Conservation (phyloP, 2,888 invertebrate genomes). For the Megalurothrips usitatus region DNA sequence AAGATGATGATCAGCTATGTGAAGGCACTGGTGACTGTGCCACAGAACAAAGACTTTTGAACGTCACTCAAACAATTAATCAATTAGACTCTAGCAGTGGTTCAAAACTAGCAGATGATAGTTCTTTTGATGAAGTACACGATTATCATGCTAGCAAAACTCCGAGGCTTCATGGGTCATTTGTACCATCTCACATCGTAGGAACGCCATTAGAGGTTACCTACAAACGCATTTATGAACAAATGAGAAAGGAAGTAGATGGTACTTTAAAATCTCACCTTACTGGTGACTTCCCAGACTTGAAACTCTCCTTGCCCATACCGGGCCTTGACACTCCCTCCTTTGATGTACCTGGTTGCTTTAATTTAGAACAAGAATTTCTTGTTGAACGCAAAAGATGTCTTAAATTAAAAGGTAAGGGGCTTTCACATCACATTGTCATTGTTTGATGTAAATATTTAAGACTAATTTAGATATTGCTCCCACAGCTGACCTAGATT, state of each 20-base stretch:
- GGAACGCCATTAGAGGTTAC: not conserved
- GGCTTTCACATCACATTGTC: not conserved
- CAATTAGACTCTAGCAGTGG: not conserved
- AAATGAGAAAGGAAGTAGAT: conserved; percentile 2
- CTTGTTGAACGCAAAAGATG: conserved; percentile 2
- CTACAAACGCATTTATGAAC: conserved; percentile 4
- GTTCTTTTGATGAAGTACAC: not conserved
- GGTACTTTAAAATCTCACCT: not conserved
- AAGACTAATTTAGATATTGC: not conserved
- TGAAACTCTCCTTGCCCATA: not conserved
- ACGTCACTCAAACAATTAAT: not conserved
- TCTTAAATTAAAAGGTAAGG: not conserved
- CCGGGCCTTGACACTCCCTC: not conserved
- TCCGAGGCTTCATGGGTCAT: not conserved
- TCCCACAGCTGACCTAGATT: not conserved
- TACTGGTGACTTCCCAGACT: not conserved
- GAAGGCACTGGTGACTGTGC: not conserved
- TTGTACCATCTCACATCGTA: not conserved
- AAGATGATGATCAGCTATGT: not conserved
- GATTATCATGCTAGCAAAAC: not conserved
- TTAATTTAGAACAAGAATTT: conserved; percentile 7
- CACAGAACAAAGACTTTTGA: not conserved
- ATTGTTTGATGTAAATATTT: not conserved
- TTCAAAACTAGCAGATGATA: not conserved
- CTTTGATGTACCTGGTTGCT: conserved; percentile 7